A percentile compares a stretch with the other conserved stretches of the same genome.
Evolutionary conservation across 2,888 invertebrate genomes (phyloP).

Genomic region (Drosophila falleni): DNA sequence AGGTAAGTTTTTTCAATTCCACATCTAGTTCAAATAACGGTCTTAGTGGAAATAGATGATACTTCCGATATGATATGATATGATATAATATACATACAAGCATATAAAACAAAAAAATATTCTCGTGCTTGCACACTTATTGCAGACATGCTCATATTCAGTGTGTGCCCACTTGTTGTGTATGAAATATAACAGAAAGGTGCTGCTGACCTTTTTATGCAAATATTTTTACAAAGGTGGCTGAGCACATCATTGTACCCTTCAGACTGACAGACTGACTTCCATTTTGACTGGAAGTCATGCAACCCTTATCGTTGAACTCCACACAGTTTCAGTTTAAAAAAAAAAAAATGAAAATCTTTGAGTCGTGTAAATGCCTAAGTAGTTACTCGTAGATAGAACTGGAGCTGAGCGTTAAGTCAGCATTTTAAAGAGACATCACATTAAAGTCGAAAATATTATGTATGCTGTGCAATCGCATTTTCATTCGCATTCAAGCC

Average conservation of each 20-base stretch:
- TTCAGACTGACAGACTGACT: not conserved
- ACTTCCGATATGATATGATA: too few relatives aligned
- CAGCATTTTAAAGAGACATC: constrained; percentile 45
- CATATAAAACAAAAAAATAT: not conserved
- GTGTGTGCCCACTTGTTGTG: constrained; percentile 13
- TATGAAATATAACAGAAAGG: constrained; percentile 53
- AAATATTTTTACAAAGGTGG: constrained; percentile 80
- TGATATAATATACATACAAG: constrained; percentile 16
- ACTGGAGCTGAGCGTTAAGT: constrained; percentile 21
- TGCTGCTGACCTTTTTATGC: constrained; percentile 85
- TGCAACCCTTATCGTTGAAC: constrained; percentile 47
- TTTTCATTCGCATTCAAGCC: constrained; percentile 4
- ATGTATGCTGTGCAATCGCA: constrained; percentile 22
- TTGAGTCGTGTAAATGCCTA: constrained; percentile 25
- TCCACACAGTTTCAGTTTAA: constrained; percentile 16
- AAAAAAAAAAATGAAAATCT: constrained; percentile 9
- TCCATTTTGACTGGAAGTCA: not conserved
- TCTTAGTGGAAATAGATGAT: constrained; percentile 32
- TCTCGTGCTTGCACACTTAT: not conserved
- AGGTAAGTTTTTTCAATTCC: not conserved
- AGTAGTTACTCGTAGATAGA: constrained; percentile 15
- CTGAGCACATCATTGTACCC: constrained; percentile 43
- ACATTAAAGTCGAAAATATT: constrained; percentile 50
- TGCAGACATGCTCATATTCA: constrained; percentile 30
- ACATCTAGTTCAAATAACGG: constrained; percentile 23